Evolutionary conservation across 2,888 invertebrate species (phyloP).

Genomic region (Stictocephala bisonia): DNA sequence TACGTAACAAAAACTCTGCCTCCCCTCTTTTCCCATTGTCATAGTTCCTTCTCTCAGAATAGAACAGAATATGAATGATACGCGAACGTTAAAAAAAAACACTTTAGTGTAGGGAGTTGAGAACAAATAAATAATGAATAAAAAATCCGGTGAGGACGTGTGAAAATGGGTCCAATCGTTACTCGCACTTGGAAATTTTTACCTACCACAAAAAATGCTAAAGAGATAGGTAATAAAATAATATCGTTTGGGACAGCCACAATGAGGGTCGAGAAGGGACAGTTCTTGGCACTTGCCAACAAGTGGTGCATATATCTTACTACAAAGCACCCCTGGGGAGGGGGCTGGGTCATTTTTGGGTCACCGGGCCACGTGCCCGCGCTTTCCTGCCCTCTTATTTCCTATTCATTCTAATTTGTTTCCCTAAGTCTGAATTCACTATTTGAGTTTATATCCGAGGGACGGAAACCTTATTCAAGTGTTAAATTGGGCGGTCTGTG

Average conservation of each 20-base stretch:
- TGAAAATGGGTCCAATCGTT: slow-evolving; percentile 18
- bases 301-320: slow-evolving; percentile 34
- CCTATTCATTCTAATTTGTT: slow-evolving; percentile 37
- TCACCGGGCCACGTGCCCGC: slow-evolving; percentile 34
- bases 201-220: slow-evolving; percentile 6
- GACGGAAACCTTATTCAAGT: no score
- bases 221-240: slow-evolving; percentile 35
- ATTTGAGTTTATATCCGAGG: slow-evolving; percentile 16
- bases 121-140: slow-evolving; percentile 22
- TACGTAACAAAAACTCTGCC: no score
- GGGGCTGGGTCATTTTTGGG: slow-evolving; percentile 36
- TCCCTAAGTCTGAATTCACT: slow-evolving; percentile 28
- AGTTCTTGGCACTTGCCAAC: slow-evolving; percentile 27
- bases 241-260: slow-evolving; percentile 34
- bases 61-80: no score
- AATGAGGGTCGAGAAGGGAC: no score
- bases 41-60: no score
- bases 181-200: slow-evolving; percentile 17
- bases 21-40: no score
- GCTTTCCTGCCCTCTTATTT: slow-evolving; percentile 26
- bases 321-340: not conserved
- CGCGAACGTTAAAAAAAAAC: no score
- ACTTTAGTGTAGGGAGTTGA: no score
- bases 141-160: slow-evolving; percentile 26
- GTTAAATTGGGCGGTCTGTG: no score